A percentile compares a stretch with the other conserved stretches of the same genome.
Conservation (phyloP, 37 sponge, comb jelly and placozoan genomes). For the Axinella damicornis region DNA sequence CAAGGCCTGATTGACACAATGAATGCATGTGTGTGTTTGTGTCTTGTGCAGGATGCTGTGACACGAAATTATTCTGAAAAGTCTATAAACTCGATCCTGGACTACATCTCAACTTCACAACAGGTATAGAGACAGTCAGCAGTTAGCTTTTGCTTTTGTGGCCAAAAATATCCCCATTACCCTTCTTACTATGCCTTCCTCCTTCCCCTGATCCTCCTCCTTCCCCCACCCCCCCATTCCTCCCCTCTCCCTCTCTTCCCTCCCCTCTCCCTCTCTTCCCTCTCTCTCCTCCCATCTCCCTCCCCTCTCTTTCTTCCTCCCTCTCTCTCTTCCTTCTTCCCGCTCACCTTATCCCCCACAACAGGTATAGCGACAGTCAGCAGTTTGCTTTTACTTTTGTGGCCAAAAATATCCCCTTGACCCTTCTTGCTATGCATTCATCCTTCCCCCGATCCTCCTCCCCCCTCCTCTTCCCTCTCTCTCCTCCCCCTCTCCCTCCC, state of each 20-base stretch:
- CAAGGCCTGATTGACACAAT: too few relatives aligned
- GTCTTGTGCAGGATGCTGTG: slow-evolving; percentile 71
- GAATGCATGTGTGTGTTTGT: too few relatives aligned
- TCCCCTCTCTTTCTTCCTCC: neutral
- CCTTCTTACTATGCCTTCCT: too few relatives aligned
- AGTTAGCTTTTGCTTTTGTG: too few relatives aligned
- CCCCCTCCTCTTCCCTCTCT: neutral
- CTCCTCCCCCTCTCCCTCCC: neutral
- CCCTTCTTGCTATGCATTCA: too few relatives aligned
- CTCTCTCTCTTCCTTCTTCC: too few relatives aligned
- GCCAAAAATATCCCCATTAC: too few relatives aligned
- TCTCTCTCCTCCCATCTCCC: neutral
- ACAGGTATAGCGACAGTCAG: slow-evolving; percentile 64
- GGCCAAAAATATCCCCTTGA: too few relatives aligned
- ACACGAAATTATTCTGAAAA: slow-evolving; percentile 98
- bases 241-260: neutral
- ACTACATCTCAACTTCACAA: slow-evolving; percentile 94
- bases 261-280: neutral
- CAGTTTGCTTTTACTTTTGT: too few relatives aligned
- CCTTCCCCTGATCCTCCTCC: too few relatives aligned
- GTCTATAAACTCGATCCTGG: slow-evolving; percentile 98
- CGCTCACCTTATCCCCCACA: slow-evolving; percentile 35
- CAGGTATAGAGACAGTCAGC: slow-evolving; percentile 66
- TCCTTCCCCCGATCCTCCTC: neutral
- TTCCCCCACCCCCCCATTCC: neutral